phyloP scores from a whole-genome alignment of 2,797 vertebrate species.

The Lerista edwardsae region DNA sequence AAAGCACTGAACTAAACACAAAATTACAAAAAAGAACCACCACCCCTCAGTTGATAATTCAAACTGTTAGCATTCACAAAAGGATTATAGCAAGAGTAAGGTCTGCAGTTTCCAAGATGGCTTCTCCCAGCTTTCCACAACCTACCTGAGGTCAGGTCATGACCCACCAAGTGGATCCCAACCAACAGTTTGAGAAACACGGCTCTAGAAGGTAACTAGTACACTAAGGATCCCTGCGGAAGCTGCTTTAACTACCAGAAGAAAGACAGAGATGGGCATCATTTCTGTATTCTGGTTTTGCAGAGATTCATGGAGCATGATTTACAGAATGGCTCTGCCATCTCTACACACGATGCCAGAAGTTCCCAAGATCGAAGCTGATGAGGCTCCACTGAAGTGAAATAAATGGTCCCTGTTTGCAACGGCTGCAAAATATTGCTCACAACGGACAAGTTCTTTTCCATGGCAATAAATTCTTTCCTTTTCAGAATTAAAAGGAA shows the following conservation, averaged over 20 bases:
- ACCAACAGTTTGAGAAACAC: no score
- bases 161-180: no score
- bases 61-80: no score
- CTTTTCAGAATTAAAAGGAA: neutral
- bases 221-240: neutral
- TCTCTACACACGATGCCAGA: constrained; percentile 33
- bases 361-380: constrained; percentile 25
- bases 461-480: neutral
- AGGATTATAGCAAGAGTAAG: no score
- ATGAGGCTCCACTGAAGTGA: constrained; percentile 5
- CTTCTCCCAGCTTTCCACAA: no score
- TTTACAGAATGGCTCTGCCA: neutral
- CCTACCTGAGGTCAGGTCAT: no score
- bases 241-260: constrained; percentile 6
- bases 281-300: constrained; percentile 7
- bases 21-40: no score
- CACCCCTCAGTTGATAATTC: no score
- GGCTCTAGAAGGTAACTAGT: no score
- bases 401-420: neutral
- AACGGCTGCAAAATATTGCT: neutral
- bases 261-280: neutral
- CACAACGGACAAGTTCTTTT: neutral
- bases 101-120: no score
- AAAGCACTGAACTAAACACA: no score
- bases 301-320: constrained; percentile 35